phyloP scores from a whole-genome alignment of 2,797 vertebrate species.

The Clarias platycephalus region DNA sequence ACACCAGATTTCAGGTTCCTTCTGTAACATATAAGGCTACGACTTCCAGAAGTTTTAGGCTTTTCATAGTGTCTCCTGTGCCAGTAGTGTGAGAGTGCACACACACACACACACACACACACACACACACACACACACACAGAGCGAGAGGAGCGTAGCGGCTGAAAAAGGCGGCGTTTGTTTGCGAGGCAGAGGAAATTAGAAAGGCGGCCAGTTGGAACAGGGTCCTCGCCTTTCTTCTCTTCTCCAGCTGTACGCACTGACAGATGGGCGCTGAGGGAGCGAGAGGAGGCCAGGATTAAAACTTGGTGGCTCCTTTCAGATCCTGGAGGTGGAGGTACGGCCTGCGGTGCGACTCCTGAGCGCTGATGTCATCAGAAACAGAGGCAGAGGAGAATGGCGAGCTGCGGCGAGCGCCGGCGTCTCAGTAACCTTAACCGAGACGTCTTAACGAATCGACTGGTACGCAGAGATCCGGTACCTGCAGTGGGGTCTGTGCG shows the following conservation, averaged over 20 bases:
- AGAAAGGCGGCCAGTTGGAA: slow-evolving; percentile 75
- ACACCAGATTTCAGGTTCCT: neutral
- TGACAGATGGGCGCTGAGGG: slow-evolving; percentile 78
- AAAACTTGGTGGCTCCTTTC: slow-evolving; percentile 70
- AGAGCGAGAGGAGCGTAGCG: neutral
- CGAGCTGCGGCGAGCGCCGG: slow-evolving; percentile 22
- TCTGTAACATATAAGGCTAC: neutral
- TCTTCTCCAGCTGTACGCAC: slow-evolving; percentile 69
- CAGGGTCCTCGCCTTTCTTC: slow-evolving; percentile 69
- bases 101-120: slow-evolving; percentile 20
- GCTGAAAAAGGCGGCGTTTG: slow-evolving; percentile 57
- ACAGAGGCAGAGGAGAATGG: slow-evolving; percentile 34
- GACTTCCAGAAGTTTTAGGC: neutral
- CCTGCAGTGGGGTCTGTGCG: slow-evolving; percentile 62
- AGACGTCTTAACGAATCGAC: slow-evolving; percentile 78
- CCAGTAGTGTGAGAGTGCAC: slow-evolving; percentile 6
- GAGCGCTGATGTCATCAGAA: slow-evolving; percentile 55
- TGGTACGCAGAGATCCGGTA: slow-evolving; percentile 73
- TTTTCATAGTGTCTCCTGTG: neutral
- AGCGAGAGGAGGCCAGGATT: slow-evolving; percentile 63
- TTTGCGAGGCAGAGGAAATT: slow-evolving; percentile 79
- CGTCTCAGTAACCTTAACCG: slow-evolving; percentile 77
- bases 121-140: slow-evolving; percentile 9
- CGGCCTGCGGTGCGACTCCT: slow-evolving; percentile 64
- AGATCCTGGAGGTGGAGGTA: slow-evolving; percentile 63